phyloP scores from a whole-genome alignment of 2,888 invertebrate genomes.

The Pterobdella sp. region DNA sequence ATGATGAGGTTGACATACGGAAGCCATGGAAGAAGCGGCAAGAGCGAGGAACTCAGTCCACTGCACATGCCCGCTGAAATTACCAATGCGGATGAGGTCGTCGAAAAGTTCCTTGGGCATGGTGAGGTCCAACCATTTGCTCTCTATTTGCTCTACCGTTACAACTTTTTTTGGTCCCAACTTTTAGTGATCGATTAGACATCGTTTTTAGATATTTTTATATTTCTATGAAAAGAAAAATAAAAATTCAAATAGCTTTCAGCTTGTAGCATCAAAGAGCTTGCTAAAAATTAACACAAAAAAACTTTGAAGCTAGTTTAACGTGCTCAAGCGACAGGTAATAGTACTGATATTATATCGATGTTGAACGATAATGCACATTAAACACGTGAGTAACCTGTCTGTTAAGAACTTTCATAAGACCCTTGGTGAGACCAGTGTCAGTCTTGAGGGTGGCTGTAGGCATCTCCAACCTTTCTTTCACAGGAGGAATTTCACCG shows the following conservation, averaged over 20 bases:
- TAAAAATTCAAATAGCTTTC: too few relatives aligned
- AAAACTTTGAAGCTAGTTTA: too few relatives aligned
- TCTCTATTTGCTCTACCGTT: conserved; percentile 44
- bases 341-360: too few relatives aligned
- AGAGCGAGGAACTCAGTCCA: conserved; percentile 69
- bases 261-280: too few relatives aligned
- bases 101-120: conserved; percentile 58
- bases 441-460: conserved; percentile 54
- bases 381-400: too few relatives aligned
- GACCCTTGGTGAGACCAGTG: conserved; percentile 70
- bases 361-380: too few relatives aligned
- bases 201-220: neutral
- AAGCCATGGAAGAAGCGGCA: conserved; percentile 53
- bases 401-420: conserved; percentile 66
- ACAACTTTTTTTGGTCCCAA: conserved; percentile 49
- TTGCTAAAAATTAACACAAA: too few relatives aligned
- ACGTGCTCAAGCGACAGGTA: too few relatives aligned
- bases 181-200: conserved; percentile 38
- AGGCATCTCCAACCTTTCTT: conserved; percentile 59
- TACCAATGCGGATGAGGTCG: conserved; percentile 65
- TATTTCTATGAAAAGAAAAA: conserved; percentile 2
- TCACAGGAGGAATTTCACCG: conserved; percentile 71
- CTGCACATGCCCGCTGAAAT: conserved; percentile 62
- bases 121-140: conserved; percentile 52
- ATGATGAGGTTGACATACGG: neutral